These are phyloP conservation scores for Hipposideros larvatus DNA, from an alignment of 2,797 vertebrate species.

Conservation along the genomic window DNA sequence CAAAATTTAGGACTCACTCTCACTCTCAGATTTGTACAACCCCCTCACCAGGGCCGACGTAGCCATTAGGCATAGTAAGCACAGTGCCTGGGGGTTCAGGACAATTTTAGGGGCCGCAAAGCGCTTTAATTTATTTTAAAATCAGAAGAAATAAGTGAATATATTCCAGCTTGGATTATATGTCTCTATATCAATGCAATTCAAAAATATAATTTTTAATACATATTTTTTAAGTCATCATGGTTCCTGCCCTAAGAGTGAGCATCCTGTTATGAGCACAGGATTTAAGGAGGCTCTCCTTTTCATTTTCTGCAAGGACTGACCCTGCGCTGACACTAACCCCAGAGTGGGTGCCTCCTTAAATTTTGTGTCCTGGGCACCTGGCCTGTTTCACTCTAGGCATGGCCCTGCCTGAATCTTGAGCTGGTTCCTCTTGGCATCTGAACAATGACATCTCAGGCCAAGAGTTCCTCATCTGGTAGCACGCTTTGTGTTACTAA, in stretches of 20 bases:
- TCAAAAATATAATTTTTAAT: constrained; percentile 23
- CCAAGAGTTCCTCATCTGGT: neutral
- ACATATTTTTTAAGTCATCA: neutral
- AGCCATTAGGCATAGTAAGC: rapidly evolving
- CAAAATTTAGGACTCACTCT: neutral
- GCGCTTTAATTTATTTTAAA: constrained; percentile 31
- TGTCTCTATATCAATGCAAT: neutral
- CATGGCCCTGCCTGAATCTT: neutral
- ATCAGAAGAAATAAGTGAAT: neutral
- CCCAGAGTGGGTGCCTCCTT: neutral
- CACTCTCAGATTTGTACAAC: too few species aligned
- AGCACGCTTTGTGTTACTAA: neutral
- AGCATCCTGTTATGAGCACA: neutral
- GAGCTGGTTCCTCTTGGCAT: neutral
- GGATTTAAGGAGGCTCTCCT: neutral
- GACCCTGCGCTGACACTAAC: neutral
- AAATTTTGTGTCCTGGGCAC: neutral
- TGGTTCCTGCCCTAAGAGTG: neutral
- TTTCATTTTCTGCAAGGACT: neutral
- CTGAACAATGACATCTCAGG: neutral
- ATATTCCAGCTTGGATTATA: neutral
- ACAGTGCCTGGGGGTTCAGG: neutral
- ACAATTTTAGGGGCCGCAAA: neutral
- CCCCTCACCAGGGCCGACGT: rapidly evolving
- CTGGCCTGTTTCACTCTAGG: neutral